Conservation (phyloP, 2,888 invertebrate genomes). For the Hirtodrosophila trivittata region DNA sequence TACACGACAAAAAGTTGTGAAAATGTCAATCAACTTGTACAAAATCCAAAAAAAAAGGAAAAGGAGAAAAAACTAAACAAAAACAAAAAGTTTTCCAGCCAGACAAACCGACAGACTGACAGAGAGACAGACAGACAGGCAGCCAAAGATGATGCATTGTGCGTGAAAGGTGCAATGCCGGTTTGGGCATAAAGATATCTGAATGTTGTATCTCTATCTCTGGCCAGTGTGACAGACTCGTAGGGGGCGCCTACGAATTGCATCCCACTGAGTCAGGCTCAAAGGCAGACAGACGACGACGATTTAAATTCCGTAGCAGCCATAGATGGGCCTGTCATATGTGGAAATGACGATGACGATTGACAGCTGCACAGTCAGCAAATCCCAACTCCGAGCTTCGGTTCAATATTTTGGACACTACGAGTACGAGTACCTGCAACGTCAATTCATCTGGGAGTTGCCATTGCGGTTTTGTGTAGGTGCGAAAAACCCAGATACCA, state of each 20-base stretch:
- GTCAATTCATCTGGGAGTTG: conserved; percentile 64
- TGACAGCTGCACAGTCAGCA: conserved; percentile 73
- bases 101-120: conserved; percentile 19
- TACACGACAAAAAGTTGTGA: conserved; percentile 75
- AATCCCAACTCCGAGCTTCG: conserved; percentile 38
- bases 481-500: conserved; percentile 60
- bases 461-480: conserved; percentile 38
- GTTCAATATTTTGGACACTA: conserved; percentile 32
- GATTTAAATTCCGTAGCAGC: conserved; percentile 70
- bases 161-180: conserved; percentile 75
- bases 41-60: conserved; percentile 39
- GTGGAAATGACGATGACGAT: conserved; percentile 73
- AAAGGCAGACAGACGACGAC: conserved; percentile 38
- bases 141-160: conserved; percentile 78
- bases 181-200: conserved; percentile 69
- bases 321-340: conserved; percentile 74
- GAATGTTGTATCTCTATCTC: conserved; percentile 72
- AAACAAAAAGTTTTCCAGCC: conserved; percentile 69
- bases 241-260: conserved; percentile 78
- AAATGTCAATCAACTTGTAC: conserved; percentile 81
- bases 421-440: conserved; percentile 56
- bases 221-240: conserved; percentile 69
- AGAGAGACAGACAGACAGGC: conserved; percentile 38
- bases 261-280: conserved; percentile 75
- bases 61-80: conserved; percentile 29